Evolutionary conservation across 1,140 invertebrate species (phyloP).

Genomic region (Brachionus asplanchnoidis): DNA sequence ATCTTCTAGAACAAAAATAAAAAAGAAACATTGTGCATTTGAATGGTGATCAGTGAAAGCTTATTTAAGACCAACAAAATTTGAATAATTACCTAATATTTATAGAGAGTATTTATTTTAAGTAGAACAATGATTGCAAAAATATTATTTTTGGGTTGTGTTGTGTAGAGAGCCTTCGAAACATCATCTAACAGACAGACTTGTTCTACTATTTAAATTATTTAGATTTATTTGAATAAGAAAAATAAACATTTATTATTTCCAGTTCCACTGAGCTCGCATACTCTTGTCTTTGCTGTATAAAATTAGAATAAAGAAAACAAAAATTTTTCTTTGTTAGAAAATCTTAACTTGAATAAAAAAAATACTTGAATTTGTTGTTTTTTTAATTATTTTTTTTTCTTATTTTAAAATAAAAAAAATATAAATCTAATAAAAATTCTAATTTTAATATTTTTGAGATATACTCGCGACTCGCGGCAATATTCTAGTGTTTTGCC

Average conservation of each 20-base stretch:
- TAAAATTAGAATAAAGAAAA: neutral
- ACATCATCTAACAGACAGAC: conserved; percentile 9
- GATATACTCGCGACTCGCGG: neutral
- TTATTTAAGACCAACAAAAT: no score
- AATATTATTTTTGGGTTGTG: neutral
- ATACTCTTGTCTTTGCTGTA: neutral
- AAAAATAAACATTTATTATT: conserved; percentile 25
- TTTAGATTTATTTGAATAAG: conserved; percentile 19
- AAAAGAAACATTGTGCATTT: no score
- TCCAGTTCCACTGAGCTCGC: neutral
- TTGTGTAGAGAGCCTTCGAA: neutral
- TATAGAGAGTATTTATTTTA: neutral
- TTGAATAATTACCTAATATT: neutral
- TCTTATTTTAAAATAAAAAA: neutral
- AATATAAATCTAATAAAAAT: conserved; percentile 28
- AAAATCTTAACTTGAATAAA: neutral
- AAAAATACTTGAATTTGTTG: neutral
- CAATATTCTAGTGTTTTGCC: neutral
- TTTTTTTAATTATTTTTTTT: neutral
- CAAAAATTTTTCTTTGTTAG: neutral
- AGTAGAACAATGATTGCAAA: neutral
- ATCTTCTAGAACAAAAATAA: neutral
- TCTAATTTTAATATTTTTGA: neutral
- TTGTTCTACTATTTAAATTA: neutral
- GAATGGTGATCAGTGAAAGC: no score